Percentiles rank a stretch among this genome's conserved stretches.
phyloP scores from a whole-genome alignment of 2,888 invertebrate species.

The Gortyna flavago region DNA sequence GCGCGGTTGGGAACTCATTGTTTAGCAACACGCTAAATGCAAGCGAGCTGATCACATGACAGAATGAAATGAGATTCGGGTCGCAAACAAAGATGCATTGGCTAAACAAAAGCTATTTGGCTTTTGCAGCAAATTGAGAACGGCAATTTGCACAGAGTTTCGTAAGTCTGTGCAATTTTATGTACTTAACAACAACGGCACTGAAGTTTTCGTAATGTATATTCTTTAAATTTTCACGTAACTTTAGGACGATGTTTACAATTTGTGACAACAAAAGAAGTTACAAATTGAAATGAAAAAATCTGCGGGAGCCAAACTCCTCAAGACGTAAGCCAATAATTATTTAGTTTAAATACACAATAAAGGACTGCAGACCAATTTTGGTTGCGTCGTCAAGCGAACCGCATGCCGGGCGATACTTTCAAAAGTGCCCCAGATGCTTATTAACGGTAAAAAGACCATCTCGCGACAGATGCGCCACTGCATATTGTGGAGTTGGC shows the following conservation, averaged over 20 bases:
- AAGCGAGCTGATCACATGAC: slow-evolving; percentile 45
- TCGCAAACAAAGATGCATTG: slow-evolving; percentile 63
- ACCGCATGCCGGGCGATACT: slow-evolving; percentile 76
- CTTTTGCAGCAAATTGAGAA: slow-evolving; percentile 68
- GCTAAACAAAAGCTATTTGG: slow-evolving; percentile 64
- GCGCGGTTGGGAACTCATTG: slow-evolving; percentile 39
- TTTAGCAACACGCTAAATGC: slow-evolving; percentile 28
- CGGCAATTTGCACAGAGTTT: slow-evolving; percentile 66
- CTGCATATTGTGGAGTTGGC: slow-evolving; percentile 74
- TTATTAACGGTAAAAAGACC: slow-evolving; percentile 85
- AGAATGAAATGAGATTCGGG: slow-evolving; percentile 53
- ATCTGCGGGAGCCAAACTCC: no score
- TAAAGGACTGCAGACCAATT: slow-evolving; percentile 83
- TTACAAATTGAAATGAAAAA: slow-evolving; percentile 16
- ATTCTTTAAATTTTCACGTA: slow-evolving; percentile 33
- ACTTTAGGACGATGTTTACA: slow-evolving; percentile 2
- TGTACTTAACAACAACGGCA: slow-evolving; percentile 35
- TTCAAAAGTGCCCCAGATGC: slow-evolving; percentile 90
- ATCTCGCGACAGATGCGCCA: slow-evolving; percentile 85
- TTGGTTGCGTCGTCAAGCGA: slow-evolving; percentile 73
- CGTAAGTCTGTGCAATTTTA: slow-evolving; percentile 56
- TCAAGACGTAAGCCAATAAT: slow-evolving; percentile 58
- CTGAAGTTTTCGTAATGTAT: slow-evolving; percentile 33
- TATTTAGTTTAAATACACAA: slow-evolving; percentile 72
- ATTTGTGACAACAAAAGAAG: slow-evolving; percentile 29